Evolutionary conservation across 2,797 vertebrate genomes (phyloP).

Genomic region (Diceros bicornis): DNA sequence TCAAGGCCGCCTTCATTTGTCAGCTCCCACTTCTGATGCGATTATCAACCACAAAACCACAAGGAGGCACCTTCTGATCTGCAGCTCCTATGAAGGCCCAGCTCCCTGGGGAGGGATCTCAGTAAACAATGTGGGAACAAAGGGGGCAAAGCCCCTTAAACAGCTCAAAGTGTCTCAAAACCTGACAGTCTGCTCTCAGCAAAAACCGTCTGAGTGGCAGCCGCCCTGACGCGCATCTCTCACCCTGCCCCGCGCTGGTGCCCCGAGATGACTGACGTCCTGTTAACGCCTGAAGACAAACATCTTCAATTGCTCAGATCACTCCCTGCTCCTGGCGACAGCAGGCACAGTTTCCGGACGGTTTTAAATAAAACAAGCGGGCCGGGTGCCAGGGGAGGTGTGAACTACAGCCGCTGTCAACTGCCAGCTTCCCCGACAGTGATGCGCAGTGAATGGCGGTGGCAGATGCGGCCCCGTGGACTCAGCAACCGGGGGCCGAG

Average conservation of each 20-base stretch:
- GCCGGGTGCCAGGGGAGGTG: constrained; percentile 31
- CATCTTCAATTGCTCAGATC: constrained; percentile 43
- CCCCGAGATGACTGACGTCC: constrained; percentile 28
- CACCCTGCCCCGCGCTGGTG: neutral
- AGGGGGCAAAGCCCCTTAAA: neutral
- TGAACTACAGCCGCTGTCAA: neutral
- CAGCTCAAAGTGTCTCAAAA: neutral
- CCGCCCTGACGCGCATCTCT: neutral
- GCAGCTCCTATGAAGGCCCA: neutral
- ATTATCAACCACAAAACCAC: neutral
- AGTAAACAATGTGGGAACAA: neutral
- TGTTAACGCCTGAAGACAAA: neutral
- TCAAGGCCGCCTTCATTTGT: neutral
- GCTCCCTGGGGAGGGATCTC: neutral
- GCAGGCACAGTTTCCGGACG: constrained; percentile 58
- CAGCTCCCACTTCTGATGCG: neutral
- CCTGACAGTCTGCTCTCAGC: constrained; percentile 7
- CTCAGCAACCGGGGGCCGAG: neutral
- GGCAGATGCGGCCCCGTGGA: rapidly evolving
- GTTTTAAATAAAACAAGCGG: constrained; percentile 53
- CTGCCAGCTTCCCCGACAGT: neutral
- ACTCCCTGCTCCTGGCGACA: constrained; percentile 80
- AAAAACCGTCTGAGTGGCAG: neutral
- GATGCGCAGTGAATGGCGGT: rapidly evolving
- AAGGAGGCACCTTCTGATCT: neutral